Evolutionary conservation across 2,113 vertebrate species (phyloP), one percentile per base, ranked within the genome.

Genomic region (Hypomesus transpacificus): DNA sequence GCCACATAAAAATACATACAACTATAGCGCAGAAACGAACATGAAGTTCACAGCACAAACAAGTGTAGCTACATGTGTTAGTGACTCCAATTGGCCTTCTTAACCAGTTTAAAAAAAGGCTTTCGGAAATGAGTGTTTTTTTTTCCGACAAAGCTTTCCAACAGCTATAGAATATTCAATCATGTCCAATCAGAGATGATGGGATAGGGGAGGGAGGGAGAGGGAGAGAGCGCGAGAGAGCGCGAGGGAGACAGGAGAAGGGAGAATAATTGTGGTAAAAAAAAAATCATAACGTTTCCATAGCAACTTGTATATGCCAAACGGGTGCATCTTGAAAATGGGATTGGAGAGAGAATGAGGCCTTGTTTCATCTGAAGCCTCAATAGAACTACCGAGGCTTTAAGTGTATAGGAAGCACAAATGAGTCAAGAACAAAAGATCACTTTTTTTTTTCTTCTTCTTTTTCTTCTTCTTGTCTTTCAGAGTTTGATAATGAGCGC

Each of bases 251-350:
- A 56, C 5, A 56, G 73, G 31, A 17, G 21, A 68, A 50, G 11
- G 54, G 21, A 57, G 17, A 20, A 58, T 58, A 31, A 50, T 68
- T 46, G 51, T 6, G 63, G 31, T 56, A 26, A 22, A 16, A 71
- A 31, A 13, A 31, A 59, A 70, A 72, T 79, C 79, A 72, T 14
- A 3, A 0, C 11, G 84, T 92, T 90, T 75, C 89, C 84, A 89
- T 89, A 86, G 80, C 31, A 46, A 90, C 89, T 56, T n/a, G 57
- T 87, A 89, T 85, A 80, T 90, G 90, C 90, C 88, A 88, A 85
- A 84, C 88, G 92, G 89, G 84, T 88, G 87, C 65, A 71, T 90
- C 79, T 75, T 88, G 90, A 91, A 91, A 90, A 88, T 90, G 89
- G 84, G 75, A 90, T 89, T 88, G 75, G 88, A 87, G 84, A 70